phyloP scores from a whole-genome alignment of 2,888 invertebrate species.

The Lymantria dispar region DNA sequence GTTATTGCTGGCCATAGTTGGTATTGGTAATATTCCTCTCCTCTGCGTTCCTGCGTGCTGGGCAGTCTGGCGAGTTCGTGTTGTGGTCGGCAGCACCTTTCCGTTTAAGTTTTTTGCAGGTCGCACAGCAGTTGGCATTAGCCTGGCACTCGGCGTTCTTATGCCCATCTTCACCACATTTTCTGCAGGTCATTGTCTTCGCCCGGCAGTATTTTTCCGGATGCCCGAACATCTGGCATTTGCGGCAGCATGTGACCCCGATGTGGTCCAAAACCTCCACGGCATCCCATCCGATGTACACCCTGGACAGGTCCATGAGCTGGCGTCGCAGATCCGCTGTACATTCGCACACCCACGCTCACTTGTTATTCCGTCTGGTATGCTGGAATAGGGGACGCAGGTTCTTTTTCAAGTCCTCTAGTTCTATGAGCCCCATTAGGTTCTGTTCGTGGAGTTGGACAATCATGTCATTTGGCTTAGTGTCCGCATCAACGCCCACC shows the following conservation, averaged over 20 bases:
- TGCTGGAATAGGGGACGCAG: neutral
- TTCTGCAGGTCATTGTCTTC: conserved; percentile 6
- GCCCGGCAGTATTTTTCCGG: conserved; percentile 34
- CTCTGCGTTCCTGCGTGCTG: conserved; percentile 14
- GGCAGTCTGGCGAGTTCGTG: conserved; percentile 8
- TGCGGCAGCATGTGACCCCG: conserved; percentile 25
- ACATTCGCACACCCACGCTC: neutral
- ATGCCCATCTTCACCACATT: conserved; percentile 26
- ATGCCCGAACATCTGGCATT: conserved; percentile 43
- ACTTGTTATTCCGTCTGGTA: neutral
- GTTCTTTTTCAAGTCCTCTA: neutral
- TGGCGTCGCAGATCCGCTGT: neutral
- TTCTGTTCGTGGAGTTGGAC: conserved; percentile 3
- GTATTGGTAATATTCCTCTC: neutral
- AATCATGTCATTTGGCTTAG: neutral
- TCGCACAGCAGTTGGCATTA: conserved; percentile 13
- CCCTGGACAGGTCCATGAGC: neutral
- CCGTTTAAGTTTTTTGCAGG: conserved; percentile 19
- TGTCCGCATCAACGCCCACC: neutral
- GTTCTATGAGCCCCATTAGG: neutral
- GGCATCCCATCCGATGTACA: conserved; percentile 24
- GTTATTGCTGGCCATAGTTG: conserved; percentile 9
- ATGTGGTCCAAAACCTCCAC: conserved; percentile 8
- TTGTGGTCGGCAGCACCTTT: conserved; percentile 6
- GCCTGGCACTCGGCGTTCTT: neutral